phyloP scores from a whole-genome alignment of 2,888 invertebrate genomes.

The Odontomyia ornata region DNA sequence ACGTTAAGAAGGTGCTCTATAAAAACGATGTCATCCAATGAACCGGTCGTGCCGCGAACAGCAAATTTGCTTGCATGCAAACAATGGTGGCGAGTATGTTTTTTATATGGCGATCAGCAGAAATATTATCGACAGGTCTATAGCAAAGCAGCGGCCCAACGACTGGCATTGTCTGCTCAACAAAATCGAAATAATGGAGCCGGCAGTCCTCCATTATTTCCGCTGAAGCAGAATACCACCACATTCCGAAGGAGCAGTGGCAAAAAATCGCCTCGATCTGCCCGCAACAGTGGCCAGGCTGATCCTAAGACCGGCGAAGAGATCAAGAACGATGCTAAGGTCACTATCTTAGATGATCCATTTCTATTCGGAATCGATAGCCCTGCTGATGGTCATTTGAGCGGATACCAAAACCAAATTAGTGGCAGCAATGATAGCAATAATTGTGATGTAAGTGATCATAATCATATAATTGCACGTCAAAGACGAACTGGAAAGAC shows the following conservation, averaged over 20 bases:
- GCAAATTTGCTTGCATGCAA: constrained; percentile 83
- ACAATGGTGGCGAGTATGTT: constrained; percentile 91
- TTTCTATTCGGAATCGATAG: constrained; percentile 61
- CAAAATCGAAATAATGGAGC: constrained; percentile 29
- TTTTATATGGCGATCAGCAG: constrained; percentile 87
- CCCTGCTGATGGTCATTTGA: background rate
- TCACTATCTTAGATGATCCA: constrained; percentile 64
- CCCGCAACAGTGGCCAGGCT: constrained; percentile 34
- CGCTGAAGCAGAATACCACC: constrained; percentile 51
- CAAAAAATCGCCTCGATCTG: constrained; percentile 60
- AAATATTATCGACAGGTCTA: constrained; percentile 86
- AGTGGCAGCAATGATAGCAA: constrained; percentile 23
- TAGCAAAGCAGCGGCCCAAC: constrained; percentile 68
- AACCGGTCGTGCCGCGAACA: constrained; percentile 65
- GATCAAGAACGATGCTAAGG: constrained; percentile 55
- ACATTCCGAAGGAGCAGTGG: constrained; percentile 51
- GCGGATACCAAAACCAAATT: constrained; percentile 27
- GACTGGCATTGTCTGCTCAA: constrained; percentile 63
- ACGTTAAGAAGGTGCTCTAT: constrained; percentile 50
- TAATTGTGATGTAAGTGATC: constrained; percentile 43
- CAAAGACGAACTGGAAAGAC: constrained; percentile 4
- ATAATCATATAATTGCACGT: constrained; percentile 44
- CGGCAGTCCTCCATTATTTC: constrained; percentile 51
- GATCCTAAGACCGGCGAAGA: constrained; percentile 50
- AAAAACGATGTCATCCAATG: constrained; percentile 58